phyloP scores from a whole-genome alignment of 2,888 invertebrate genomes.

The Enchytraeus crypticus region DNA sequence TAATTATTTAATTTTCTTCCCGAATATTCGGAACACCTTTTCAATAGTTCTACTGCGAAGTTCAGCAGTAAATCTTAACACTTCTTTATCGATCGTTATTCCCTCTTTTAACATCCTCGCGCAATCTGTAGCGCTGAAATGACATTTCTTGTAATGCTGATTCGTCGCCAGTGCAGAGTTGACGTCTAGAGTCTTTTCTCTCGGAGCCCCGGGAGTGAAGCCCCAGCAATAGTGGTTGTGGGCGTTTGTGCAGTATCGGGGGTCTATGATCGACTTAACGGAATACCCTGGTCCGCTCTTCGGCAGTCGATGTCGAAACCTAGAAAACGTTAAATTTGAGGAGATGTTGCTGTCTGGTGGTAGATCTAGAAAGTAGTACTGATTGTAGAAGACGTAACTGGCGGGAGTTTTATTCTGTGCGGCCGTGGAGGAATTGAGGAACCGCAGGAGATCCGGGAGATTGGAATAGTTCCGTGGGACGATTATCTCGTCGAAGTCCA shows the following conservation, averaged over 20 bases:
- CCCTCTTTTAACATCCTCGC: neutral
- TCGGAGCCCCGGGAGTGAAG: neutral
- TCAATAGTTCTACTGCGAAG: too few species aligned
- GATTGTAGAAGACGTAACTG: slow-evolving; percentile 15
- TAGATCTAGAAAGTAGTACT: slow-evolving; percentile 18
- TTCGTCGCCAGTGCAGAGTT: slow-evolving; percentile 6
- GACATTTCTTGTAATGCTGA: slow-evolving; percentile 23
- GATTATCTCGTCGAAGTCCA: slow-evolving; percentile 23
- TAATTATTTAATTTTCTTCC: too few species aligned
- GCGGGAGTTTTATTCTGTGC: neutral
- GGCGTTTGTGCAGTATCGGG: slow-evolving; percentile 12
- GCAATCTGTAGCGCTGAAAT: slow-evolving; percentile 1
- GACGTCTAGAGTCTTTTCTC: slow-evolving; percentile 1
- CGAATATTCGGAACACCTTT: too few species aligned
- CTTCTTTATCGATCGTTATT: neutral
- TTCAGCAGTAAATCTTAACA: too few species aligned
- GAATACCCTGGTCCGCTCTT: neutral
- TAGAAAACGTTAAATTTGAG: neutral
- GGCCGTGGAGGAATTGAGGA: neutral
- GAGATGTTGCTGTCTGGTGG: neutral
- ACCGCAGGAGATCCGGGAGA: neutral
- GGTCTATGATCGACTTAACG: slow-evolving; percentile 19
- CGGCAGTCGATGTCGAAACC: neutral
- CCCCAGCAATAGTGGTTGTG: slow-evolving; percentile 17
- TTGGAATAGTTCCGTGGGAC: slow-evolving; percentile 15